Conservation (phyloP, 2,797 vertebrate genomes). For the Chiloscyllium punctatum region DNA sequence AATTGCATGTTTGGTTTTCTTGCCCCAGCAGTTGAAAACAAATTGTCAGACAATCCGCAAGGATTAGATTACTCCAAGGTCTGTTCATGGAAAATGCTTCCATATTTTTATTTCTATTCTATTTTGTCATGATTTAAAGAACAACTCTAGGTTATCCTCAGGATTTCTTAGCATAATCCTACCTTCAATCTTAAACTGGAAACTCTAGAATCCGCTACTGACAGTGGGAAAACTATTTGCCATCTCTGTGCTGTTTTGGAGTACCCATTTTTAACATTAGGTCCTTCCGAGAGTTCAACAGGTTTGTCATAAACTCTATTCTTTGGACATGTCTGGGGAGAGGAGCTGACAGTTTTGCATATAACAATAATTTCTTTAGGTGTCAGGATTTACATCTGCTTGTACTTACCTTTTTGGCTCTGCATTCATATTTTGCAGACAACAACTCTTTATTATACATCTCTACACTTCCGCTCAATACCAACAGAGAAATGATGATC, state of each 20-base stretch:
- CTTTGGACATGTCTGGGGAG: not conserved
- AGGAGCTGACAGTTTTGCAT: not conserved
- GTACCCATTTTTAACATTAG: not conserved
- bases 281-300: not conserved
- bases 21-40: not conserved
- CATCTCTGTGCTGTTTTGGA: not conserved
- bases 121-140: not conserved
- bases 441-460: not conserved
- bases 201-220: not conserved
- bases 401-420: not conserved
- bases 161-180: not conserved
- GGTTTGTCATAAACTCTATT: not conserved
- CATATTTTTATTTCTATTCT: not conserved
- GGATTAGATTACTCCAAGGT: not conserved
- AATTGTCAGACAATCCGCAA: not conserved
- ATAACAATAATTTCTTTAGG: not conserved
- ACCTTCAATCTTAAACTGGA: not conserved
- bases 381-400: not conserved
- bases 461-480: too few relatives aligned
- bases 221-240: not conserved
- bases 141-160: not conserved
- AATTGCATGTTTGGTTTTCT: too few relatives aligned
- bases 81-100: not conserved
- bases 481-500: not conserved
- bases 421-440: not conserved